Base-by-base conservation (phyloP, 2,797 vertebrate species). In the Lacerta bilineata region DNA sequence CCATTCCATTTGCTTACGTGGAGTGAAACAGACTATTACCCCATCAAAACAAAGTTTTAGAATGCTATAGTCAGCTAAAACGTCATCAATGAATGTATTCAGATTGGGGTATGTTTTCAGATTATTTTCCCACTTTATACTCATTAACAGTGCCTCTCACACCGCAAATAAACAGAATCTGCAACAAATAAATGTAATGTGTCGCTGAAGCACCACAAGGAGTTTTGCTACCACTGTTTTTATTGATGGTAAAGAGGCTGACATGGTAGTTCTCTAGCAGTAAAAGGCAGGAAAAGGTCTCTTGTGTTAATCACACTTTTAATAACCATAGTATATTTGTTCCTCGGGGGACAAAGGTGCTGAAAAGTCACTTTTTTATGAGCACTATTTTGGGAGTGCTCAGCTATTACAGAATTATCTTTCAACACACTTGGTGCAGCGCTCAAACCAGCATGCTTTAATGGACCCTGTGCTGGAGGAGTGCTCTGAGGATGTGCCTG, bases 211-310 rank as follows among this genome's bases (percentile, higher is more conserved):
- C 33, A 55, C 43, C 20, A 29, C 27, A 68, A 64, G 84, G 33
- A 68, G 33, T 89, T 76, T 76, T 10, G 33, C n/a, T 76, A 13
- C 69, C 77, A 76, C 61, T 85, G 59, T 59, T n/a, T 85, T 85
- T 89, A 89, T 75, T 85, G 69, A 85, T 89, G 59, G 59, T 81
- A 85, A 85, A 89, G 69, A 69, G 88, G 61, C 78, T 86, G 88
- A 68, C 33, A 66, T 89, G 25, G 43, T 81, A 76, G 79, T 76
- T 85, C 36, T 68, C 10, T 41, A 75, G 69, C n/a, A 79, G 55
- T 74, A 85, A 87, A 89, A 85, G n/a, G 46, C 36, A 75, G 36
- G 50, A 29, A 92, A 86, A 20, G 77, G 1, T n/a, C 8, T 15
- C 43, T 17, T 61, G 27, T 75, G 89, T 91, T 91, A 90, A 27